Base-by-base conservation (phyloP, 1,140 invertebrate species). In the Carposina sasakii region DNA sequence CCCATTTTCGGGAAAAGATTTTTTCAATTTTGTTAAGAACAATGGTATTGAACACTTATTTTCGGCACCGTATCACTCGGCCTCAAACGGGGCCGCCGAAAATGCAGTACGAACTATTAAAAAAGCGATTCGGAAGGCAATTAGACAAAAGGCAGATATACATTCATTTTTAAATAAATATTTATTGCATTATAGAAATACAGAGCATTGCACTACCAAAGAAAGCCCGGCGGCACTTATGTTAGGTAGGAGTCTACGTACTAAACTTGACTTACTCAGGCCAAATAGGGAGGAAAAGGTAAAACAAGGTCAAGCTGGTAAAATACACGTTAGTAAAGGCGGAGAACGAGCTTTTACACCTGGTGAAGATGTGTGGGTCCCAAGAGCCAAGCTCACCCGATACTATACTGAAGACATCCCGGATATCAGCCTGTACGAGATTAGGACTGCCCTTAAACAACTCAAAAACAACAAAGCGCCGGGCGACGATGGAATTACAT, bases 181-280 rank as follows among this genome's bases (percentile, higher is more conserved):
- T 13, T 15, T 41, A n/a, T 24, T 41, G 21, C 16, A 12, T n/a
- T 41, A 41, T 41, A 3, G 39, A n/a, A 41, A 41, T 17, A 41
- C 39, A 10, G 39, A 41, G 20, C 39, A 41, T 23, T 20, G 22
- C 22, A 23, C 39, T 3, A 41, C 39, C 2, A 22, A 22, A 2
- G 39, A 41, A 15, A 23, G 20, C 12, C 39, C 39, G 10, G 19
- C 39, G 8, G 24, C 2, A 10, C 12, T 41, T 15, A 3, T 41
- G 6, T 6, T 9, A 10, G 39, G 39, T 20, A 20, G 39, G 12
- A 20, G 8, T 3, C 24, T 41, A 41, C 3, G 39, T 5, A 23
- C 13, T 2, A 22, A 15, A 23, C 24, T 41, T 4, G 39, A 41
- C 24, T 23, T 5, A 20, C n/a, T 41, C 22, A 22, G 6, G 24